phyloP scores from a whole-genome alignment of 1,140 invertebrate genomes.

The Muscidifurax raptorellus region DNA sequence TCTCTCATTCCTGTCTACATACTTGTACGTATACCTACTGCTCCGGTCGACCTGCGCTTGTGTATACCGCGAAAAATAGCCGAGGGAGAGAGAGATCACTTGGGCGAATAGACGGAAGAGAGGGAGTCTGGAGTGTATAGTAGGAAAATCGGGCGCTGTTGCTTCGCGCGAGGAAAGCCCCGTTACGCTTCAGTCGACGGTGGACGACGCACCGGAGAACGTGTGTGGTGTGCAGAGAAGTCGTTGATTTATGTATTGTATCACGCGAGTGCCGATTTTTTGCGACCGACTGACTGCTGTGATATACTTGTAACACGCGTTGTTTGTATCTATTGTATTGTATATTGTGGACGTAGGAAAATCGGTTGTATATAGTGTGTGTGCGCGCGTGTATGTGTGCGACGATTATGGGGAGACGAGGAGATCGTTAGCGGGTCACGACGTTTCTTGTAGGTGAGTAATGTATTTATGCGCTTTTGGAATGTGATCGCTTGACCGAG shows the following conservation, averaged over 20 bases:
- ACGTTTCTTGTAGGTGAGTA: background rate
- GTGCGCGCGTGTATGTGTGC: background rate
- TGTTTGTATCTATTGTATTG: background rate
- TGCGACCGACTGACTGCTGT: background rate
- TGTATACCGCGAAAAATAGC: background rate
- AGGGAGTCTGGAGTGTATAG: background rate
- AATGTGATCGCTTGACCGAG: no score
- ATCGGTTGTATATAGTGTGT: background rate
- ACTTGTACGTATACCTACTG: background rate
- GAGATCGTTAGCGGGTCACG: background rate
- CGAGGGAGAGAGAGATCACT: background rate
- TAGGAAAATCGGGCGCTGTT: slow-evolving; percentile 31
- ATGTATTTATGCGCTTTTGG: background rate
- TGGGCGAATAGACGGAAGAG: background rate
- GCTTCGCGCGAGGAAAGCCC: slow-evolving; percentile 38
- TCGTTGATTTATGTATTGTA: background rate
- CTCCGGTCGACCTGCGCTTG: background rate
- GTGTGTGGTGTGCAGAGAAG: background rate
- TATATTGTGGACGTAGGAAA: background rate
- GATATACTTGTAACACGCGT: background rate
- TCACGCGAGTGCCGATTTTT: background rate
- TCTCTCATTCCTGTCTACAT: background rate
- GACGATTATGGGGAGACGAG: slow-evolving; percentile 9
- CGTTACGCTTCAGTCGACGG: slow-evolving; percentile 48
- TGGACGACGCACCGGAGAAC: background rate